Evolutionary conservation across 2,113 vertebrate genomes (phyloP).

Genomic region (Oostethus manadensis): DNA sequence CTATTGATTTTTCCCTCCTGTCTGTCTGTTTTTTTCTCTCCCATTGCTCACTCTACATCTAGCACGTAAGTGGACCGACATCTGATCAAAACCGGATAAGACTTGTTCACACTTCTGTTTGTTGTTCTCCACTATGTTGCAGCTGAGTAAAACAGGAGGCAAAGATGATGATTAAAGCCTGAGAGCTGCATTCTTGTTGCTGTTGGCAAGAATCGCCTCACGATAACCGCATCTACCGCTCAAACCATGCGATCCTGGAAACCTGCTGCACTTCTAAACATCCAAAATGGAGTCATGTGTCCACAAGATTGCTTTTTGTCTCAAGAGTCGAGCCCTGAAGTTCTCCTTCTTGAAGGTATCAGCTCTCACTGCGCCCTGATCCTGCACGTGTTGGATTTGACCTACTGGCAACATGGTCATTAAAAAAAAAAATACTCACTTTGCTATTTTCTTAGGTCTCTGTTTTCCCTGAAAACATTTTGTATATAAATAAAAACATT

Average conservation of each 20-base stretch:
- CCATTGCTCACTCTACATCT: not conserved
- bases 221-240: conserved; percentile 1
- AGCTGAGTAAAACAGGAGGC: conserved; percentile 94
- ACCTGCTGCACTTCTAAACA: too few species aligned
- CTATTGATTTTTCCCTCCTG: not conserved
- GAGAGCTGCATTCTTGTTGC: conserved; percentile 1
- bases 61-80: conserved; percentile 59
- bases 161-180: conserved; percentile 82
- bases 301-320: not conserved
- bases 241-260: not conserved
- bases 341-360: conserved; percentile 5
- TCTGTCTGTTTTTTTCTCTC: conserved; percentile 11
- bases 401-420: conserved; percentile 21
- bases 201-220: conserved; percentile 17
- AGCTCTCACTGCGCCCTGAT: conserved; percentile 34
- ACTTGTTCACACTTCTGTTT: not conserved
- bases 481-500: conserved; percentile 4
- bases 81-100: fast-evolving
- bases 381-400: not conserved
- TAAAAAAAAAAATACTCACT: conserved; percentile 11
- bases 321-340: not conserved
- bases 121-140: conserved; percentile 29
- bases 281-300: not conserved
- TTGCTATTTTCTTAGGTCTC: conserved; percentile 10
- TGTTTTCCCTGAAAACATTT: conserved; percentile 12